Evolutionary conservation across 2,888 invertebrate species (phyloP).

Genomic region (Caenorhabditis macrosperma): DNA sequence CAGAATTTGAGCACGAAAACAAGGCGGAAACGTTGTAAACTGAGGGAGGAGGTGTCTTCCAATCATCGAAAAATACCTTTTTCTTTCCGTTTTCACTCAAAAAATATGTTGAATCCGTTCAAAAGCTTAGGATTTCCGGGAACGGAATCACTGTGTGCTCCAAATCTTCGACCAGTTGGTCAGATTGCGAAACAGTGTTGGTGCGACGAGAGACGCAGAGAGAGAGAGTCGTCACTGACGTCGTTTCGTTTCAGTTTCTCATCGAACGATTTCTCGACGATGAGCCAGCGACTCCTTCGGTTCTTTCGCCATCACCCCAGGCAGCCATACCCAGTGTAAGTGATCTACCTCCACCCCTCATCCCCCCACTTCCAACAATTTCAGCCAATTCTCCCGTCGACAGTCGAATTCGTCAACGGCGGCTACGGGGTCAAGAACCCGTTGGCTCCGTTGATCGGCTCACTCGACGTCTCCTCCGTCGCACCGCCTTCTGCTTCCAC

Average conservation of each 20-base stretch:
- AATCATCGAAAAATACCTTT: too few relatives aligned
- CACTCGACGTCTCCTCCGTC: slow-evolving; percentile 20
- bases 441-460: slow-evolving; percentile 56
- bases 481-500: slow-evolving; percentile 11
- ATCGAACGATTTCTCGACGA: slow-evolving; percentile 58
- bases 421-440: slow-evolving; percentile 98
- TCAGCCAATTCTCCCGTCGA: slow-evolving; percentile 46
- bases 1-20: too few relatives aligned
- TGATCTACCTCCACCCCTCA: background rate
- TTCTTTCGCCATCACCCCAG: slow-evolving; percentile 46
- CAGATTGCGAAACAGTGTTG: too few relatives aligned
- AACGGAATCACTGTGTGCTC: too few relatives aligned
- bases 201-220: too few relatives aligned
- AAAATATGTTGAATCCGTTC: too few relatives aligned
- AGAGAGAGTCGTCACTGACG: too few relatives aligned
- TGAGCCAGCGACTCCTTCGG: slow-evolving; percentile 30
- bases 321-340: slow-evolving; percentile 60
- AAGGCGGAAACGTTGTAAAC: too few relatives aligned
- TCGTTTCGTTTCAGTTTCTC: slow-evolving; percentile 42
- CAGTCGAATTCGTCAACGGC: slow-evolving; percentile 95
- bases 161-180: too few relatives aligned
- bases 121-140: too few relatives aligned
- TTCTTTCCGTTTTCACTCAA: too few relatives aligned
- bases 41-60: too few relatives aligned
- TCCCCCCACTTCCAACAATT: background rate